Percentiles rank a stretch among this genome's conserved stretches.
Evolutionary conservation across 2,888 invertebrate genomes (phyloP).

Genomic region (Oligia strigilis): DNA sequence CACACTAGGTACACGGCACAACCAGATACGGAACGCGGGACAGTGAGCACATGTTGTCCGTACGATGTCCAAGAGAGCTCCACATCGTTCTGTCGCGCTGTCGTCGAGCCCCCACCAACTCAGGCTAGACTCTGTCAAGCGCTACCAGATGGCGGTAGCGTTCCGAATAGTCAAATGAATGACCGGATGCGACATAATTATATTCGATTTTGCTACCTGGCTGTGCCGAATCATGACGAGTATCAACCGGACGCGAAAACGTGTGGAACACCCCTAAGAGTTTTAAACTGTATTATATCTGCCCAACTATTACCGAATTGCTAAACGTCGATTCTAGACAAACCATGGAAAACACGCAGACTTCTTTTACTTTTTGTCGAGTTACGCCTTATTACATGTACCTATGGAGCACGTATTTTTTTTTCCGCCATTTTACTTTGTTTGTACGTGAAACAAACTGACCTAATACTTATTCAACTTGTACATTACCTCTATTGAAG

Average conservation of each 20-base stretch:
- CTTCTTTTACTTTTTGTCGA: background rate
- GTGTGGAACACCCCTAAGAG: background rate
- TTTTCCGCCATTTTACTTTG: background rate
- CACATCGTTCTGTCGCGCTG: too few species aligned
- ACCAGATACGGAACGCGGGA: too few species aligned
- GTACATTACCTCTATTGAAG: background rate
- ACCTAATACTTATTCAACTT: too few species aligned
- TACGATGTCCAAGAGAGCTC: too few species aligned
- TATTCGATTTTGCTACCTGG: background rate
- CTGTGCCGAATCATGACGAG: background rate
- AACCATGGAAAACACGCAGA: background rate
- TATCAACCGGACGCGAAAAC: background rate
- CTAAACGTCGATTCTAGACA: background rate
- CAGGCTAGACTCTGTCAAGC: too few species aligned
- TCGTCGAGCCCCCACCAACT: too few species aligned
- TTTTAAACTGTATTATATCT: background rate
- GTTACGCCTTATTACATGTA: background rate
- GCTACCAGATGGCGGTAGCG: too few species aligned
- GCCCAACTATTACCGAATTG: background rate
- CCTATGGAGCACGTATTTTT: background rate
- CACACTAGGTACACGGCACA: too few species aligned
- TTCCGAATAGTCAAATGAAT: too few species aligned
- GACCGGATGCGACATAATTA: too few species aligned
- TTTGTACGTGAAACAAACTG: background rate
- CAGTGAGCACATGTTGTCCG: too few species aligned